Evolutionary conservation across 2,797 vertebrate species (phyloP).

Genomic region (Falco peregrinus): DNA sequence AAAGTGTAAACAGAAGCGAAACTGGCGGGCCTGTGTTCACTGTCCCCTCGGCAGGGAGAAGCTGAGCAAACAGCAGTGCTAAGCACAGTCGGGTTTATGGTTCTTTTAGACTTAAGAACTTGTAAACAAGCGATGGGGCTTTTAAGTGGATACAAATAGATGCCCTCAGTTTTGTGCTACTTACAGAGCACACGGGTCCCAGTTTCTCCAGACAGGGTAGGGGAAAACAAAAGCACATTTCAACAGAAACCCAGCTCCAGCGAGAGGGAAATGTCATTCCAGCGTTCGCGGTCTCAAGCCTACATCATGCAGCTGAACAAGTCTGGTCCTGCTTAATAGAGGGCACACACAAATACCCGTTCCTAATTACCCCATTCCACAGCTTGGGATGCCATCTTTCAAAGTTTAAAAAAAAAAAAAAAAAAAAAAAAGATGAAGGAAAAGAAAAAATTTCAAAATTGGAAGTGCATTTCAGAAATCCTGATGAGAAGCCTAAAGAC

Average conservation of each 20-base stretch:
- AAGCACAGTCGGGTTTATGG: background rate
- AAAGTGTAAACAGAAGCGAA: slow-evolving; percentile 32
- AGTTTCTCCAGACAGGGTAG: background rate
- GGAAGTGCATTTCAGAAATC: background rate
- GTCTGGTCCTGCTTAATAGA: background rate
- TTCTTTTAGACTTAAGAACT: slow-evolving; percentile 10
- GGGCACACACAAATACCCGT: background rate
- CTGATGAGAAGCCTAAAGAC: background rate
- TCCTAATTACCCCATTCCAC: background rate
- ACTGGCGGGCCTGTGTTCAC: slow-evolving; percentile 29
- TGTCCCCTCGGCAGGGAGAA: slow-evolving; percentile 37
- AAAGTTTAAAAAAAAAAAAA: too few relatives aligned
- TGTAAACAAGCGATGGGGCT: background rate
- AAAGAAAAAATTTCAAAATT: background rate
- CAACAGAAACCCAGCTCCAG: background rate
- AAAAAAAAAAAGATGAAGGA: too few relatives aligned
- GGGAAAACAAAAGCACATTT: background rate
- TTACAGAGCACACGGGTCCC: background rate
- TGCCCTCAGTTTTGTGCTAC: background rate
- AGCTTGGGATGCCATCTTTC: background rate
- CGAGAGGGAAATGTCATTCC: background rate
- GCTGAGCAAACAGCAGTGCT: background rate
- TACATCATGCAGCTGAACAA: background rate
- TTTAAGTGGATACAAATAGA: slow-evolving; percentile 2
- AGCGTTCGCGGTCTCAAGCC: background rate